These are phyloP conservation scores for Aphrophora alni DNA, from an alignment of 2,888 invertebrate genomes.

Conservation along the genomic window DNA sequence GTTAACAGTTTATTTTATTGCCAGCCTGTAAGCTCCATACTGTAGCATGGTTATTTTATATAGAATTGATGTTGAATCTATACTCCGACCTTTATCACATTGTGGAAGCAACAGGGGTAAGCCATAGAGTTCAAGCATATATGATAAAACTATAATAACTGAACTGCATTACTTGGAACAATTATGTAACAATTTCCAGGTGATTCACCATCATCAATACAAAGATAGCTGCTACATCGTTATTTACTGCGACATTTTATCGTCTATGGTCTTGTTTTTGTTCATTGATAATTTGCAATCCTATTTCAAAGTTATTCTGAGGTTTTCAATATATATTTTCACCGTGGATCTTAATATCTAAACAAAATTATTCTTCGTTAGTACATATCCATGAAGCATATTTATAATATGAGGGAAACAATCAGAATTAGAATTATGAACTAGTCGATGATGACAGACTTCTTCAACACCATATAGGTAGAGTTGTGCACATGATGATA, in stretches of 20 bases:
- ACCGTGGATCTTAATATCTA: too few species aligned
- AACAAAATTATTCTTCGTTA: too few species aligned
- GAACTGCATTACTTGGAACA: neutral
- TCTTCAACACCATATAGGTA: too few species aligned
- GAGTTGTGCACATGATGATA: too few species aligned
- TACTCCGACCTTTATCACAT: slow-evolving; percentile 5
- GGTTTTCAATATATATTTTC: too few species aligned
- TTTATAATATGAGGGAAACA: too few species aligned
- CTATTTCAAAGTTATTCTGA: too few species aligned
- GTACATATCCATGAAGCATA: too few species aligned
- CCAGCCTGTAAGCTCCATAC: slow-evolving; percentile 12
- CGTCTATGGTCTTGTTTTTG: neutral
- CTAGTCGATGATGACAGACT: too few species aligned
- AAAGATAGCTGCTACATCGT: neutral
- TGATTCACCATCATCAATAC: too few species aligned
- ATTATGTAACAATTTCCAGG: neutral
- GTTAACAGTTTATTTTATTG: slow-evolving; percentile 15
- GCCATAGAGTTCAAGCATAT: neutral
- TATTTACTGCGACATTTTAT: neutral
- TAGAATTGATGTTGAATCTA: neutral
- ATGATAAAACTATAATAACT: neutral
- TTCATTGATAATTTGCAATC: too few species aligned
- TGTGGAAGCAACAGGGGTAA: neutral
- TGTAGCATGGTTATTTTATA: slow-evolving; percentile 20
- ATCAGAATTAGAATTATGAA: too few species aligned